These are phyloP conservation scores for Ifrita kowaldi DNA, from an alignment of 2,113 vertebrate species.

Conservation along the genomic window DNA sequence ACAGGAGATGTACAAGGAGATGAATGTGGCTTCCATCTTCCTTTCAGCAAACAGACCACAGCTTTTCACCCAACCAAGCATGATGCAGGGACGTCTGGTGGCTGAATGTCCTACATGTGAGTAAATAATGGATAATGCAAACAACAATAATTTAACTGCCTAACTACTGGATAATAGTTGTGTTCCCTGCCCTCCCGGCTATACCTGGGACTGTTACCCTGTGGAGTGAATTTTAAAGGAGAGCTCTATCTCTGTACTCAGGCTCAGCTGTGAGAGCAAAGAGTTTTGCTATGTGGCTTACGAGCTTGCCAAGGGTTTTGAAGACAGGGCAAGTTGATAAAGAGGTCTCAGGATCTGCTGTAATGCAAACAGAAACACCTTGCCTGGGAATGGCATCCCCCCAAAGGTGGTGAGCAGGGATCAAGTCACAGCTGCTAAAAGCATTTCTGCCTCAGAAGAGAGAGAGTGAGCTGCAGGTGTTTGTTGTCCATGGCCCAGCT, in stretches of 20 bases:
- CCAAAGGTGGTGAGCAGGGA: background rate
- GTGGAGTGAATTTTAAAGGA: background rate
- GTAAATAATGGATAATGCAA: background rate
- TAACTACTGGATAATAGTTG: background rate
- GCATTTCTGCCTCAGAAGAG: background rate
- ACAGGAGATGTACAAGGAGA: background rate
- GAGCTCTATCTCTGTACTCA: fast-evolving
- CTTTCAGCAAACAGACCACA: background rate
- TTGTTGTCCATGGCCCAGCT: background rate
- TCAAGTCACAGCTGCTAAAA: background rate
- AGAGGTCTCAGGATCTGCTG: background rate
- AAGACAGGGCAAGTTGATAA: background rate
- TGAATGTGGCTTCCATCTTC: background rate
- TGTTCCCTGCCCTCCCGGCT: background rate
- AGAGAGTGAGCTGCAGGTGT: background rate
- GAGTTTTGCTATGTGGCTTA: fast-evolving
- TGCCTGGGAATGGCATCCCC: background rate
- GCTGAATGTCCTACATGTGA: background rate
- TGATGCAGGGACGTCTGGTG: fast-evolving
- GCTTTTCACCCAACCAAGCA: background rate
- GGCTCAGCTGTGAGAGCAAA: background rate
- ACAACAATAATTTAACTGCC: background rate
- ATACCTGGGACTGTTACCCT: too few relatives aligned
- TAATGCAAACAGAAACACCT: background rate
- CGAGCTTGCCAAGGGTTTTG: background rate